phyloP scores from a whole-genome alignment of 2,797 vertebrate species.

The Lates japonicus region DNA sequence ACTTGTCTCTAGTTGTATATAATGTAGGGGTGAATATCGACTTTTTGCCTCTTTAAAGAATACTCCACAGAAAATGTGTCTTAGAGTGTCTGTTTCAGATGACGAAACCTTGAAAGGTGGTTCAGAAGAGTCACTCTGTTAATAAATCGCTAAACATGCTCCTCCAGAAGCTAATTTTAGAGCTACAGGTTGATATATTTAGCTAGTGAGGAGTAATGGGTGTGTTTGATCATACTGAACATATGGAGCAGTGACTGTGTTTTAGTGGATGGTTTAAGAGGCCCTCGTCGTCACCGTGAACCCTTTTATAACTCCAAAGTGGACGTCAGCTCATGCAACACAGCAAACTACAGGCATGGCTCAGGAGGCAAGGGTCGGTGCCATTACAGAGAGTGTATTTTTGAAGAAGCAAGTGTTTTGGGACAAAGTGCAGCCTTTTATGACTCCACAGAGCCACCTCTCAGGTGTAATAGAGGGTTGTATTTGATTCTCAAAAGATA shows the following conservation, averaged over 20 bases:
- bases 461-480: not conserved
- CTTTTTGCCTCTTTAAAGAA: not conserved
- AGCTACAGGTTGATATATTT: not conserved
- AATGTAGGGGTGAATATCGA: not conserved
- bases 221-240: no score
- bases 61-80: not conserved
- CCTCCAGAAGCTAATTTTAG: not conserved
- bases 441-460: not conserved
- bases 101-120: not conserved
- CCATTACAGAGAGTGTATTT: not conserved
- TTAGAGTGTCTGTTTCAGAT: not conserved
- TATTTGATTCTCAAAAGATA: not conserved
- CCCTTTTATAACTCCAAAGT: not conserved
- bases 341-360: not conserved
- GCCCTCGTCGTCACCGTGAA: not conserved
- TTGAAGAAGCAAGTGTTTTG: not conserved
- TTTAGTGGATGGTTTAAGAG: no score
- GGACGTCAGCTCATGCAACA: not conserved
- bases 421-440: not conserved
- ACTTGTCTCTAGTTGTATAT: constrained; percentile 2
- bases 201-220: not conserved
- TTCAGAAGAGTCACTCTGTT: constrained; percentile 1
- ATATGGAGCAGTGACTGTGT: no score
- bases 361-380: no score
- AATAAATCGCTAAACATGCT: not conserved